Conservation (phyloP, 92 coral and sea anemone species). For the Zoanthus gigantus region DNA sequence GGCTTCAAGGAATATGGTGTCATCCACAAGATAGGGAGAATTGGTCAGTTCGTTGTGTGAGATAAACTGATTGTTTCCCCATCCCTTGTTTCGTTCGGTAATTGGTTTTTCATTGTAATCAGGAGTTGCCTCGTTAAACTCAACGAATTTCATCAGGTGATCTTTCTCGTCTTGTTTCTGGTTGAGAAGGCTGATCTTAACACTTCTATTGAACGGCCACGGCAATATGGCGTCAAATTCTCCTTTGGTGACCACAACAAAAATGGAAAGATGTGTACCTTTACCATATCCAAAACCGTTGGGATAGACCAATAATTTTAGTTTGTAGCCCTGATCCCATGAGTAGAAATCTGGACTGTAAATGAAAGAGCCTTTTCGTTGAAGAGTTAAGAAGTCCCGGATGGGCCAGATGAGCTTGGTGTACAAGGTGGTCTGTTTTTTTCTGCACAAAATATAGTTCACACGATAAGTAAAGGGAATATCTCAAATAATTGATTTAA, state of each 20-base stretch:
- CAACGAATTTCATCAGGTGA: conserved; percentile 1
- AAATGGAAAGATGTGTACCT: background rate
- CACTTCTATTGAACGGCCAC: background rate
- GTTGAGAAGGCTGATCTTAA: background rate
- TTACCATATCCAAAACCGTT: background rate
- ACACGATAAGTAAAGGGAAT: too few species aligned
- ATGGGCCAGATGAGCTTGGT: background rate
- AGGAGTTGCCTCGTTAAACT: background rate
- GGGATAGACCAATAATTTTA: background rate
- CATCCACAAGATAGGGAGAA: conserved; percentile 10
- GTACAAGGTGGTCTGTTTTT: background rate
- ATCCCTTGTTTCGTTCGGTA: background rate
- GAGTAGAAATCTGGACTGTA: background rate
- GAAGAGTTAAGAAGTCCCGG: background rate
- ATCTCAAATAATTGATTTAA: too few species aligned
- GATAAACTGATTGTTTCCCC: background rate
- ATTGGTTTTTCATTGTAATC: background rate
- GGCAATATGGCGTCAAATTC: conserved; percentile 3
- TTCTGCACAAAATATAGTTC: background rate
- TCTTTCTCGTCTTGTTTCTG: background rate
- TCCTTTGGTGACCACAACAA: background rate
- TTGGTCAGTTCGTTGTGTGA: background rate
- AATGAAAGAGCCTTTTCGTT: background rate
- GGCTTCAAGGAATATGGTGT: background rate
- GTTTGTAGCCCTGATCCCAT: background rate